Base-by-base conservation (phyloP, 2,888 invertebrate species). In the Ceraclea dissimilis region DNA sequence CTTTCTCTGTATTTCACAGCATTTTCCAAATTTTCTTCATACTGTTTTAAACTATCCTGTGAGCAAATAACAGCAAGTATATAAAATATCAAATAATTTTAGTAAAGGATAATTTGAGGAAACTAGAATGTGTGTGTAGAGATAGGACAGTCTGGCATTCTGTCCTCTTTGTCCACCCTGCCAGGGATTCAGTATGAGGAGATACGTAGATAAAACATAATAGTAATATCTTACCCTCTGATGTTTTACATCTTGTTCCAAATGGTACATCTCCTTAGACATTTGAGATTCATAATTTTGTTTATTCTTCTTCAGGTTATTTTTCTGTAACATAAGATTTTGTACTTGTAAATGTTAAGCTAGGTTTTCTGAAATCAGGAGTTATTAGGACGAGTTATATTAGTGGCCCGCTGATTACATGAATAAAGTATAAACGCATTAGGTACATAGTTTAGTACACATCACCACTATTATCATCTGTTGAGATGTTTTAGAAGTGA, bases 171-270 rank as follows among this genome's bases (percentile, higher is more conserved):
- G n/a, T n/a, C n/a, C n/a, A 33, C n/a, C n/a, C n/a, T n/a, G n/a
- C n/a, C n/a, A n/a, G n/a, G n/a, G 6, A 31, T 31, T 31, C 11
- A 6, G 31, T 31, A 31, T n/a, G 31, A 31, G 31, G 11, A 31
- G 11, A 31, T 31, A 8, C 31, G 20, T 2, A 20, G 13, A 20
- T 18, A 47, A 20, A 4, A 5, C 8, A 47, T 20, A 18, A 18
- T 18, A 16, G 18, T 31, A 8, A 31, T 26, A 26, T 13, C 48
- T 47, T 44, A 60, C 62, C 54, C 62, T 56, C 46, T 62, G 62
- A 19, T 55, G 39, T 39, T 52, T 39, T 11, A 62, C 59, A 22
- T 60, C 58, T 34, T 55, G 54, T 33, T 62, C 62, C 11, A 62
- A 33, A 17, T 52, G 49, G 31, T 52, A 60, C 54, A 62, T 47